A percentile compares a stretch with the other conserved stretches of the same genome.
Evolutionary conservation across 2,113 vertebrate genomes (phyloP).

Genomic region (Scolopax mira): DNA sequence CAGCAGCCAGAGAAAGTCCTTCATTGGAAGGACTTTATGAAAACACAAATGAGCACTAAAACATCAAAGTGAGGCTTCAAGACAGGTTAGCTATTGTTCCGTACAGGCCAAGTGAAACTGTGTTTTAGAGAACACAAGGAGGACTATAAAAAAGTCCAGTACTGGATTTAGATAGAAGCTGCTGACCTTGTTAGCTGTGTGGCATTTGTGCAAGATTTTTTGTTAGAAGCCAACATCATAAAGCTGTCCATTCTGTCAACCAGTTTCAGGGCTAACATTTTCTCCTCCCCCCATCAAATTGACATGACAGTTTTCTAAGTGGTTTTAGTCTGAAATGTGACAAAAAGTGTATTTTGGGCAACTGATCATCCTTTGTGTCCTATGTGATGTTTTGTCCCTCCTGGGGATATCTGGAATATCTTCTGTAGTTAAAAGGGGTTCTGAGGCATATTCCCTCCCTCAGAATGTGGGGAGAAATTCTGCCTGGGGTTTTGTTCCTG

Average conservation of each 20-base stretch:
- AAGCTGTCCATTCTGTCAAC: conserved; percentile 19
- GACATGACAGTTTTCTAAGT: conserved; percentile 22
- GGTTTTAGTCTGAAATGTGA: not conserved
- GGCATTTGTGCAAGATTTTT: not conserved
- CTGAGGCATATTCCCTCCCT: not conserved
- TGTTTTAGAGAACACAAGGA: not conserved
- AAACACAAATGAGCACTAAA: not conserved
- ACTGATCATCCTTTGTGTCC: not conserved
- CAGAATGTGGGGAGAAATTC: not conserved
- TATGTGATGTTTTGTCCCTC: not conserved
- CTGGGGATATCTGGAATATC: not conserved
- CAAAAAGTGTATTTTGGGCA: not conserved
- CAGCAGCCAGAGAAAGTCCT: not conserved
- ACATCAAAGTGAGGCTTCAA: not conserved
- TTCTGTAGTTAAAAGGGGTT: not conserved
- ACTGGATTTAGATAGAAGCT: not conserved
- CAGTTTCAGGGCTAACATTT: conserved; percentile 1
- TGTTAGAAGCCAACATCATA: not conserved
- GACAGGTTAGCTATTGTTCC: not conserved
- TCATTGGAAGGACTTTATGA: not conserved
- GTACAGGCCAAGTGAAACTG: not conserved
- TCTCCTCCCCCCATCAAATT: not conserved
- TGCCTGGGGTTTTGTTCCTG: not conserved
- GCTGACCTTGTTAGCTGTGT: not conserved
- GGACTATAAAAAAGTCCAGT: not conserved